A percentile compares a stretch with the other conserved stretches of the same genome.
These are phyloP conservation scores for Holothuria scabra DNA, from an alignment of 53 echinoderm and acorn worm genomes.

Conservation along the genomic window DNA sequence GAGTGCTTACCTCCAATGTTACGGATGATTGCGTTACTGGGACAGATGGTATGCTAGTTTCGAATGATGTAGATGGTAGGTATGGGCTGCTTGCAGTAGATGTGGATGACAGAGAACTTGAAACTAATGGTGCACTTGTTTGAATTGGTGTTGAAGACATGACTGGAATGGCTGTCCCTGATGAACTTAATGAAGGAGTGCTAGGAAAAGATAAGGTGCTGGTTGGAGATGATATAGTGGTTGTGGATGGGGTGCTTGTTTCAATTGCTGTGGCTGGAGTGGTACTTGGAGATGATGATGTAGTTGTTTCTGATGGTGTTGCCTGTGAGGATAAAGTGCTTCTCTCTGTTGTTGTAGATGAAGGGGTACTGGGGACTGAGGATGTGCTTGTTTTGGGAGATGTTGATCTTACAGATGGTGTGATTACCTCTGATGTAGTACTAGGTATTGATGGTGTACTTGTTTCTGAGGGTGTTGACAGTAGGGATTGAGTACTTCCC, in stretches of 20 bases:
- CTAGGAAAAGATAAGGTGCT: slow-evolving; percentile 32
- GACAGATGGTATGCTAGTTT: neutral
- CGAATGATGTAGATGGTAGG: neutral
- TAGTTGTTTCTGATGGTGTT: neutral
- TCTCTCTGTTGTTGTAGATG: too few relatives aligned
- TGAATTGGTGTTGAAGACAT: neutral
- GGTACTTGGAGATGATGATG: too few relatives aligned
- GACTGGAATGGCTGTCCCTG: neutral
- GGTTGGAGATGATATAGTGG: slow-evolving; percentile 6
- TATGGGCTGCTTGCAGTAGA: neutral
- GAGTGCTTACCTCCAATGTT: neutral
- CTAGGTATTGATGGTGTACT: slow-evolving; percentile 15
- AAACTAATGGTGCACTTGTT: too few relatives aligned
- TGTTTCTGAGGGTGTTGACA: neutral
- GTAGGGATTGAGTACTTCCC: neutral
- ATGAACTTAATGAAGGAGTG: slow-evolving; percentile 20
- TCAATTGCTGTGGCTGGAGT: neutral
- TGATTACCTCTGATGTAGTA: slow-evolving; percentile 14
- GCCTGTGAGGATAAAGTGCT: neutral
- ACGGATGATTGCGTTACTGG: slow-evolving; percentile 9
- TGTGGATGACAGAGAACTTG: too few relatives aligned
- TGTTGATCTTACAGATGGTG: too few relatives aligned
- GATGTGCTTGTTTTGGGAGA: too few relatives aligned
- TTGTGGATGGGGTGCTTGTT: neutral
- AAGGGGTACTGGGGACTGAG: neutral